Evolutionary conservation across 2,113 vertebrate genomes (phyloP), one percentile per base, ranked within the genome.

Genomic region (Pangasianodon gigas): DNA sequence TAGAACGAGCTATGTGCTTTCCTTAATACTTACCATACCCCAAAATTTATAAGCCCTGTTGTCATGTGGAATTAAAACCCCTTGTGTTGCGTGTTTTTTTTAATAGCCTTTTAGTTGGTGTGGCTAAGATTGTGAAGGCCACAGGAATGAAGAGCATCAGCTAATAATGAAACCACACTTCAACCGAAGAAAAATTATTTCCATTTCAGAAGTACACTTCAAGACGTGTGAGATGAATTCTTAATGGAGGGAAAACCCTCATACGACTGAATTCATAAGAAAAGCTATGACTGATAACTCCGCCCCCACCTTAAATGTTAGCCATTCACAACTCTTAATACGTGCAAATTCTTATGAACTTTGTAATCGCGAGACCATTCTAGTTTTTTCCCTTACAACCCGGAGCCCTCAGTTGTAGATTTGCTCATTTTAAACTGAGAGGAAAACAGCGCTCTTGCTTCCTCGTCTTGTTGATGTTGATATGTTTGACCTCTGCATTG

Each of bases 361-460:
- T 52, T 37, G n/a, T 83, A 32, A 41, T 51, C 54, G 80, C 56
- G 87, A 67, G 67, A 85, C 67, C 67, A 3, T 9, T 77, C 54
- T 58, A 54, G n/a, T 37, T 6, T 51, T 81, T 52, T 0, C 65
- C 87, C 91, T 95, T 93, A 95, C 60, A 93, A 65, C 60, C 92
- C 90, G 56, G 92, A 86, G 11, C 0, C 83, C 91, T 96, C 95
- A 91, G 96, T 95, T 93, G 95, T 85, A 58, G 94, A 89, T 89
- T 88, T 90, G 90, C 91, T 91, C 71, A 3, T 26, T 62, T 84
- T 26, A 44, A 84, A 84, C 37, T 93, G 94, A 75, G 93, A 90
- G 69, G 94, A 94, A 89, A 97, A 97, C 92, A 97, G 90, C 86
- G 96, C 95, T 91, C 94, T 89, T 6, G 94, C 71, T 91, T 96